Evolutionary conservation across 1,140 invertebrate genomes (phyloP).

Genomic region (Charaxes varanes): DNA sequence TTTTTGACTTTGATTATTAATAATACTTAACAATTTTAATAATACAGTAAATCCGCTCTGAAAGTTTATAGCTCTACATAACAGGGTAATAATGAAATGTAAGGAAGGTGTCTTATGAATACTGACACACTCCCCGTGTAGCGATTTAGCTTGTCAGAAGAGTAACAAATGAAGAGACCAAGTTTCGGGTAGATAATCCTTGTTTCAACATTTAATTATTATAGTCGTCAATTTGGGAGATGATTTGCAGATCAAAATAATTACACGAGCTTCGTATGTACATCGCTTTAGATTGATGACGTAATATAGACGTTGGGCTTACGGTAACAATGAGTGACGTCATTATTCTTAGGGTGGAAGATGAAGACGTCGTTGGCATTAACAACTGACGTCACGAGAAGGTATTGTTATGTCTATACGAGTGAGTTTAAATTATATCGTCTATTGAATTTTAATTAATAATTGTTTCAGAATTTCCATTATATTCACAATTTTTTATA

Average conservation of each 20-base stretch:
- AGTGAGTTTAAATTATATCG: too few relatives aligned
- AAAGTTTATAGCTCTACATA: conserved; percentile 19
- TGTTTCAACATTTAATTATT: conserved; percentile 47
- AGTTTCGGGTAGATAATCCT: conserved; percentile 32
- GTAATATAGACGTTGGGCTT: conserved; percentile 3
- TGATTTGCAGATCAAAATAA: conserved; percentile 32
- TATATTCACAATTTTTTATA: too few relatives aligned
- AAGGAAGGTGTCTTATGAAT: conserved; percentile 62
- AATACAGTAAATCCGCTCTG: too few relatives aligned
- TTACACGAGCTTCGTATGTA: conserved; percentile 3
- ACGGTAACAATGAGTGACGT: too few relatives aligned
- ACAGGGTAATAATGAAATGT: conserved; percentile 44
- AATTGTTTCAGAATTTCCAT: too few relatives aligned
- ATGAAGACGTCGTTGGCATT: too few relatives aligned
- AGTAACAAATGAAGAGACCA: conserved; percentile 52
- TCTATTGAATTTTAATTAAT: too few relatives aligned
- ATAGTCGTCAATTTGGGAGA: conserved; percentile 37
- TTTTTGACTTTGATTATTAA: too few relatives aligned
- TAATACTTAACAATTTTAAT: too few relatives aligned
- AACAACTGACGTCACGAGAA: too few relatives aligned
- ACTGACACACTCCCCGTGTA: conserved; percentile 41
- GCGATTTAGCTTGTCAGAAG: conserved; percentile 61
- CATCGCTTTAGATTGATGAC: neutral
- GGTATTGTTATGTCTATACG: too few relatives aligned
- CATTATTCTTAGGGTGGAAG: too few relatives aligned